A percentile compares a stretch with the other conserved stretches of the same genome.
These are phyloP conservation scores for Agonum fuliginosum DNA, from an alignment of 2,888 invertebrate genomes.

Conservation along the genomic window DNA sequence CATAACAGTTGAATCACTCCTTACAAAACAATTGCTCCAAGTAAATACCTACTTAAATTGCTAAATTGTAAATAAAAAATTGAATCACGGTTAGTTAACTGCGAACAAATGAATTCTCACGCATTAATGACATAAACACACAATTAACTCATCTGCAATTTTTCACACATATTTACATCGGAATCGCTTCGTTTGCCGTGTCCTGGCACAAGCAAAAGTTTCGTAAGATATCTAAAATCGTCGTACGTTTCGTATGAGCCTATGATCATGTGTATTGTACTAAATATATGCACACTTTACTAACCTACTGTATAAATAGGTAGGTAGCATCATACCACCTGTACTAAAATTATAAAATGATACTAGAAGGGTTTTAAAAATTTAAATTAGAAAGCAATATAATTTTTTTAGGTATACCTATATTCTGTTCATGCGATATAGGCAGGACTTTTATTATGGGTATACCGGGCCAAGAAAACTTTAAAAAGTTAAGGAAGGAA, in stretches of 20 bases:
- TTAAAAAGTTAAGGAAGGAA: too few species aligned
- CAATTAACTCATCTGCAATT: constrained; percentile 39
- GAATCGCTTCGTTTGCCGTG: not conserved
- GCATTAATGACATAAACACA: constrained; percentile 19
- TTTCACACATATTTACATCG: constrained; percentile 20
- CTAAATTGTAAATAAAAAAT: constrained; percentile 33
- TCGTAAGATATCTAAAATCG: constrained; percentile 30
- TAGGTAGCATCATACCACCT: too few species aligned
- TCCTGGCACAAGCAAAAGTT: constrained; percentile 16
- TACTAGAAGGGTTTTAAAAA: too few species aligned
- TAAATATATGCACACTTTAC: not conserved
- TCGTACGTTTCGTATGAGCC: too few species aligned
- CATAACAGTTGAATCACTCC: constrained; percentile 24
- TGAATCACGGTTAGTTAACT: constrained; percentile 43
- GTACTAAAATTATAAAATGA: too few species aligned
- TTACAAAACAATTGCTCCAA: constrained; percentile 10
- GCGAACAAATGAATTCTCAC: constrained; percentile 44
- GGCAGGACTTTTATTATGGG: too few species aligned
- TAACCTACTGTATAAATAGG: not conserved
- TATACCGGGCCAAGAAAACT: too few species aligned
- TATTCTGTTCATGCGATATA: too few species aligned
- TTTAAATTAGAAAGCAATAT: too few species aligned
- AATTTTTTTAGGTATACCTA: too few species aligned
- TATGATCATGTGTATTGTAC: too few species aligned
- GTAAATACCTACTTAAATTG: constrained; percentile 21